Conservation (phyloP, 2,113 vertebrate genomes). For the Otus sunia region DNA sequence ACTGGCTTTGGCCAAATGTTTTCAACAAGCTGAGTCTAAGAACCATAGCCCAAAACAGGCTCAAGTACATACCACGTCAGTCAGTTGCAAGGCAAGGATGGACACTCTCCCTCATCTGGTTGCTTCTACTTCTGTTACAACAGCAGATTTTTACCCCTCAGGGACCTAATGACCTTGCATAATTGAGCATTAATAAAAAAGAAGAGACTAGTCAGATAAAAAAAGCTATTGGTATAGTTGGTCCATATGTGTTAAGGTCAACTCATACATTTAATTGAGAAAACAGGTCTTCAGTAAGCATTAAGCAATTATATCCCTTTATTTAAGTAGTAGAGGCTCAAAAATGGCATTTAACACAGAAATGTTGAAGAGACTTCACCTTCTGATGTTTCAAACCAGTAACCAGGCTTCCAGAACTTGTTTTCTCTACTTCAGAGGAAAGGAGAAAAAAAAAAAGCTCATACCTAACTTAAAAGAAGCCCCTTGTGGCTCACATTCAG, state of each 20-base stretch:
- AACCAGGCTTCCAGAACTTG: not conserved
- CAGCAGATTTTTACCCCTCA: not conserved
- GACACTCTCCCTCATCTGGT: not conserved
- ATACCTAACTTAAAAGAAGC: not conserved
- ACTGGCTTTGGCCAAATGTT: not conserved
- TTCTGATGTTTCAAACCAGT: not conserved
- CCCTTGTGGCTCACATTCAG: not conserved
- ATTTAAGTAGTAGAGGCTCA: not conserved
- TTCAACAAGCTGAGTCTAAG: not conserved
- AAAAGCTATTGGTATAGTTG: not conserved
- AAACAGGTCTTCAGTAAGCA: not conserved
- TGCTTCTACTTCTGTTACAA: not conserved
- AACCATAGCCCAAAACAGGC: not conserved
- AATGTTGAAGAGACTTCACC: not conserved
- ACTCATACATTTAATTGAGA: not conserved
- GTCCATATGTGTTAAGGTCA: not conserved
- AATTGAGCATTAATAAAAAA: not conserved
- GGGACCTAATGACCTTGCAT: not conserved
- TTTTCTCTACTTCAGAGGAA: not conserved
- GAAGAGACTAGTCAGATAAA: not conserved
- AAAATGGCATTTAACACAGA: not conserved
- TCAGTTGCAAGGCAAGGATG: not conserved
- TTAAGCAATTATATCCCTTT: not conserved
- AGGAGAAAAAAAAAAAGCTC: not conserved
- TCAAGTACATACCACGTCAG: not conserved